Conservation (phyloP, 1,140 invertebrate species). For the Formica exsecta region DNA sequence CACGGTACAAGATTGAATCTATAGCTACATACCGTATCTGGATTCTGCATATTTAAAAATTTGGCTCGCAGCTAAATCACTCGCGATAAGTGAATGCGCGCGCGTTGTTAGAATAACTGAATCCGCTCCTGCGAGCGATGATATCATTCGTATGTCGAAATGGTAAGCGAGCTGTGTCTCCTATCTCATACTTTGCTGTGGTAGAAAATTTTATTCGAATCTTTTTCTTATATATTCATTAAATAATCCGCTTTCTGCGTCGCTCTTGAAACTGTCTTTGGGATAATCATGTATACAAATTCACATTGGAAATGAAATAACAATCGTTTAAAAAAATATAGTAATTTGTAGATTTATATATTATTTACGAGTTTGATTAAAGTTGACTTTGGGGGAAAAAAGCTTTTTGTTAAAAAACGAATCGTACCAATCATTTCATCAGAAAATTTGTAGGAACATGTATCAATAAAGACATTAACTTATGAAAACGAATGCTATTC, state of each 20-base stretch:
- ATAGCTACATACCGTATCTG: not conserved
- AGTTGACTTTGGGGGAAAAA: too few species aligned
- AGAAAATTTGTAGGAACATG: too few species aligned
- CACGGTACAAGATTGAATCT: not conserved
- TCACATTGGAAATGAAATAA: constrained; percentile 12
- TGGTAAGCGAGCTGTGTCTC: constrained; percentile 63
- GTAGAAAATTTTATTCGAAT: constrained; percentile 50
- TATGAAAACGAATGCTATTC: too few species aligned
- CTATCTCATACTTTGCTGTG: constrained; percentile 55
- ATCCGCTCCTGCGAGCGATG: constrained; percentile 72
- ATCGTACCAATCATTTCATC: too few species aligned
- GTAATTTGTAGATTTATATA: not conserved
- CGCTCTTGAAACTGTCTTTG: constrained; percentile 24
- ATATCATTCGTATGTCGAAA: constrained; percentile 77
- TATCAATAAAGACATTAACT: too few species aligned
- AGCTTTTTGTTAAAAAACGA: too few species aligned
- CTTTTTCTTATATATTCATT: constrained; percentile 45
- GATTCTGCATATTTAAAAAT: constrained; percentile 45
- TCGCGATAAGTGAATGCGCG: constrained; percentile 46
- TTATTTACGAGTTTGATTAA: too few species aligned
- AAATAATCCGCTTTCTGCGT: constrained; percentile 31
- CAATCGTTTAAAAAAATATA: not conserved
- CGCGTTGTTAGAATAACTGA: constrained; percentile 69
- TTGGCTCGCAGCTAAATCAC: constrained; percentile 45
- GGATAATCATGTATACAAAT: constrained; percentile 3